Conservation (phyloP, 2,888 invertebrate genomes). For the Dexiosoma caninum region DNA sequence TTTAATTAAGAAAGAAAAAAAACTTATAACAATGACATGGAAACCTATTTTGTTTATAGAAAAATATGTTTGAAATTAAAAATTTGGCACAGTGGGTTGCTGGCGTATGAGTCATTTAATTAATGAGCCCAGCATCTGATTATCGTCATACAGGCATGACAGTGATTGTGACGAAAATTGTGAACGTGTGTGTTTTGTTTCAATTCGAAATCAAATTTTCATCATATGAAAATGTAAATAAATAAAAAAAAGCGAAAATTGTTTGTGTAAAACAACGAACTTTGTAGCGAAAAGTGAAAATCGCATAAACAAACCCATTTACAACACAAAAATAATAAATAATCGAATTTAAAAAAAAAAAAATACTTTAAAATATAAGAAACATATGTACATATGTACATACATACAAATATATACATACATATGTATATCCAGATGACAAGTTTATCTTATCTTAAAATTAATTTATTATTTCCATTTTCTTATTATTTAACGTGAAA, state of each 20-base stretch:
- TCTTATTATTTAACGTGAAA: not conserved
- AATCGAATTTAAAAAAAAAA: conserved; percentile 8
- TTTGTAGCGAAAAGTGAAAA: too few relatives aligned
- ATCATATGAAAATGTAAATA: conserved; percentile 6
- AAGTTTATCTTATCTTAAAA: conserved; percentile 22
- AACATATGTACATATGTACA: too few relatives aligned
- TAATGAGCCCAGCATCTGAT: conserved; percentile 10
- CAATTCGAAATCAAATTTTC: not conserved
- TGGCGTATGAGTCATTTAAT: conserved; percentile 43
- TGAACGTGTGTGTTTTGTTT: conserved; percentile 4
- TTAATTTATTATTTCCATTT: not conserved
- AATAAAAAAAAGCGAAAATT: conserved; percentile 34
- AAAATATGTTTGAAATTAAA: not conserved
- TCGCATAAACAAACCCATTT: conserved; percentile 20
- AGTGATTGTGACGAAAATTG: conserved; percentile 35
- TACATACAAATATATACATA: too few relatives aligned
- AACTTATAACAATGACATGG: not conserved
- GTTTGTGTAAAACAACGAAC: not conserved
- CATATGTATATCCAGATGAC: not conserved
- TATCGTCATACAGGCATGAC: conserved; percentile 7
- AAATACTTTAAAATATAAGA: too few relatives aligned
- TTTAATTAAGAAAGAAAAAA: not conserved
- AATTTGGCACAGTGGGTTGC: conserved; percentile 60
- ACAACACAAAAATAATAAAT: conserved; percentile 4
- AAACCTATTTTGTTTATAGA: not conserved